Percentiles rank a stretch among this genome's conserved stretches.
These are phyloP conservation scores for Vandiemenella viatica DNA, from an alignment of 2,888 invertebrate genomes.

Conservation along the genomic window DNA sequence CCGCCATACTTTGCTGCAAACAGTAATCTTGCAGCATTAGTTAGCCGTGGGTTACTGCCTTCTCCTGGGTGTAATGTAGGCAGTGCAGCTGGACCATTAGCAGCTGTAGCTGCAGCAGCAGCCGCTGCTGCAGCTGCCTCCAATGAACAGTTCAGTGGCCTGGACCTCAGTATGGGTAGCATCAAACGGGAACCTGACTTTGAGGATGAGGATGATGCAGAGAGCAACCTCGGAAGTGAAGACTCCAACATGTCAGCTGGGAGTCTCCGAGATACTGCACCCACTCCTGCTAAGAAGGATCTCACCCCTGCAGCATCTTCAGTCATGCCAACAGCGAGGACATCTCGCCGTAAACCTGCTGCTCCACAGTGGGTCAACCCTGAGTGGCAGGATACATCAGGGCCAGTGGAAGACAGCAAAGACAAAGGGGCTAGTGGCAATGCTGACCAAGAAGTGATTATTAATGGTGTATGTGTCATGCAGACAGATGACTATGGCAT, in stretches of 20 bases:
- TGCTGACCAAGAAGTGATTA: constrained; percentile 63
- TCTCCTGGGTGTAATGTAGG: constrained; percentile 32
- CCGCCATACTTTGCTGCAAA: constrained; percentile 66
- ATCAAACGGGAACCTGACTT: constrained; percentile 63
- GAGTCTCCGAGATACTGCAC: constrained; percentile 23
- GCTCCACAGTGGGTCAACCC: constrained; percentile 97
- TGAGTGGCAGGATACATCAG: constrained; percentile 59
- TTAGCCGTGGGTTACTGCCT: constrained; percentile 48
- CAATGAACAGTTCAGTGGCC: constrained; percentile 68
- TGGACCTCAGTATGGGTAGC: constrained; percentile 73
- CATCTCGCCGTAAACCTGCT: constrained; percentile 78
- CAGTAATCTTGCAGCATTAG: constrained; percentile 58
- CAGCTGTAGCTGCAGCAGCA: constrained; percentile 36
- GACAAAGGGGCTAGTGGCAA: constrained; percentile 25
- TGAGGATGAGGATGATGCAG: constrained; percentile 68
- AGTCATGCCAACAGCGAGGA: constrained; percentile 26
- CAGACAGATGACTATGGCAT: constrained; percentile 51
- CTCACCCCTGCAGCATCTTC: constrained; percentile 17
- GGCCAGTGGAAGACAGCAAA: constrained; percentile 7
- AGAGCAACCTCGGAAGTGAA: constrained; percentile 55
- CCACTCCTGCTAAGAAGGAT: constrained; percentile 18
- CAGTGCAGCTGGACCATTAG: constrained; percentile 20
- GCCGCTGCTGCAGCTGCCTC: constrained; percentile 35
- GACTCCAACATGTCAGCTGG: constrained; percentile 35
- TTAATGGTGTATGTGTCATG: constrained; percentile 89